Evolutionary conservation across 1,140 invertebrate species (phyloP).

Genomic region (Calephelis virginiensis): DNA sequence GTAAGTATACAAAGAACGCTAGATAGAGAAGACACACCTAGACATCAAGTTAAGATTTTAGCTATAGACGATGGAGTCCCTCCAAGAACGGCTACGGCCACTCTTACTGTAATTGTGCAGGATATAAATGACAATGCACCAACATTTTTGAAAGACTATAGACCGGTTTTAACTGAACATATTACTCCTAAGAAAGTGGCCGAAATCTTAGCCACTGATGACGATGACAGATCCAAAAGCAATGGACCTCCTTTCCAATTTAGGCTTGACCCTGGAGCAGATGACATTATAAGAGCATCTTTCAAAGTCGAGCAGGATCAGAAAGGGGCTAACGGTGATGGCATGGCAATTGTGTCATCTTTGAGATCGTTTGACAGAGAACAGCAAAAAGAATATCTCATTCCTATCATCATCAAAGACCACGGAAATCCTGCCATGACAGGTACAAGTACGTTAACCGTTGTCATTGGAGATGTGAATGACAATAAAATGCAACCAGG

Average conservation of each 20-base stretch:
- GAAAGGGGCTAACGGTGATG: constrained; percentile 96
- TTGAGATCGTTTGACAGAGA: constrained; percentile 95
- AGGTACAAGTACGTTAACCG: constrained; percentile 95
- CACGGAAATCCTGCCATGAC: constrained; percentile 94
- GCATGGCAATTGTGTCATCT: constrained; percentile 95
- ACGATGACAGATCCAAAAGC: constrained; percentile 95
- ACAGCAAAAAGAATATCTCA: constrained; percentile 95
- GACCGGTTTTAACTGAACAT: constrained; percentile 94
- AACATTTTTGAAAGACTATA: constrained; percentile 93
- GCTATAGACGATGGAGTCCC: constrained; percentile 97
- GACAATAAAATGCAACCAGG: constrained; percentile 98
- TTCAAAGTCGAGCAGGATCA: constrained; percentile 97
- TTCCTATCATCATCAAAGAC: constrained; percentile 96
- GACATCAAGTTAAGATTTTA: constrained; percentile 96
- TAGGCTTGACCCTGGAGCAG: constrained; percentile 93
- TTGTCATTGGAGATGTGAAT: constrained; percentile 97
- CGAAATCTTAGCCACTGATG: constrained; percentile 96
- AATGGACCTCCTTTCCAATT: constrained; percentile 98
- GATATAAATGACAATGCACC: constrained; percentile 98
- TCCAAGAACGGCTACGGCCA: constrained; percentile 96
- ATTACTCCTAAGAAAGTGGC: constrained; percentile 93
- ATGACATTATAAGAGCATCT: constrained; percentile 93
- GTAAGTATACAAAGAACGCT: constrained; percentile 94
- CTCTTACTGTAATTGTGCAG: constrained; percentile 95
- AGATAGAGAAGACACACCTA: constrained; percentile 93